Base-by-base conservation (phyloP, 64 coral and sea anemone genomes). In the Astreopora myriophthalma region DNA sequence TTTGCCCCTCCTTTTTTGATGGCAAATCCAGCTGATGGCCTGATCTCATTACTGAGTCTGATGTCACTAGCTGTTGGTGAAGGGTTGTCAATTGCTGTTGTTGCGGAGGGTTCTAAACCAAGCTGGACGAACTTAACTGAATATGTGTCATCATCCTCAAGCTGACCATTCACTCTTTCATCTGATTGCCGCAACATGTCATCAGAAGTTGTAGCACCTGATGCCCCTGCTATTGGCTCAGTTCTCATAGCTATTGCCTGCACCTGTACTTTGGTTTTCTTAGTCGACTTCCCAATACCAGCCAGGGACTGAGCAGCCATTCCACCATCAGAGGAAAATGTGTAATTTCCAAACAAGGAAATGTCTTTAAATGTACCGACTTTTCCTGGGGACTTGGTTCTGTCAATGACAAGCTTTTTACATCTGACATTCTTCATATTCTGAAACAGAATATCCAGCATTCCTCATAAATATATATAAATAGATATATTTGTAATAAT, bases 311-410 rank as follows among this genome's bases (percentile, higher is more conserved):
- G 51, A 3, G 23, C 28, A 3, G 66, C 3, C 17, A 84, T 2
- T 35, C 75, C 88, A 33, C 57, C 22, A 20, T 16, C 33, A 28
- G 26, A 32, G 23, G 27, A 19, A 26, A 89, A 89, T 17, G 19
- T 42, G 32, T 37, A 89, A n/a, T 28, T 78, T 9, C 49, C 87
- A 65, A 76, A 62, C 9, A 89, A 57, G 9, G 88, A 90, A 13
- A 90, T 90, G 17, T 90, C 75, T 71, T 90, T 90, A 10, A 90
- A 34, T 23, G 88, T 90, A 5, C 88, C 75, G 3, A 90, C 27
- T 19, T 62, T 62, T 22, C 71, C 69, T n/a, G 88, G 75, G 1
- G 88, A 75, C 62, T 90, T 65, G 12, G 2, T 48, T 9, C 85
- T 68, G 27, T 87, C 67, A 16, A 67, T 84, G 22, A 34, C 0